These are phyloP conservation scores for Saimiri boliviensis DNA, from an alignment of 2,113 vertebrate genomes.

Conservation along the genomic window DNA sequence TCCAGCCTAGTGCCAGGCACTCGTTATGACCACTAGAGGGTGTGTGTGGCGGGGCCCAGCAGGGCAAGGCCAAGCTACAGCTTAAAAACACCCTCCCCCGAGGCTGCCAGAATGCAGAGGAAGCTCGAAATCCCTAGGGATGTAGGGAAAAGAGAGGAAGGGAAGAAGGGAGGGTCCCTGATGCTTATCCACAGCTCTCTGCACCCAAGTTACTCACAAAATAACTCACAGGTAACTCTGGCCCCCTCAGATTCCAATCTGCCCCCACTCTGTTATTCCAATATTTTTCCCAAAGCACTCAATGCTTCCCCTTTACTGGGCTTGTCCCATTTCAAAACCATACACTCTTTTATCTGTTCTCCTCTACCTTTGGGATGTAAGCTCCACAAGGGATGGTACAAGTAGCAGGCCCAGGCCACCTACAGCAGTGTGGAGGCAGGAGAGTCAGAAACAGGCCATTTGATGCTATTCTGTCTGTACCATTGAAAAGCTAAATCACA, in stretches of 20 bases:
- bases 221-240: background rate
- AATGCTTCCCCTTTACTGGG: background rate
- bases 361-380: background rate
- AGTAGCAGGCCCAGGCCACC: background rate
- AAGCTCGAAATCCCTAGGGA: background rate
- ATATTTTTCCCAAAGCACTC: background rate
- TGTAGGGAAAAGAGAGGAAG: fast-evolving
- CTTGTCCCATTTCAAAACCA: background rate
- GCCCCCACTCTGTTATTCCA: background rate
- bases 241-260: background rate
- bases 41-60: background rate
- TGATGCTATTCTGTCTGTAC: background rate
- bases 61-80: background rate
- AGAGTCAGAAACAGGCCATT: background rate
- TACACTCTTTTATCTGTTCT: background rate
- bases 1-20: background rate
- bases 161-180: background rate
- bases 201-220: background rate
- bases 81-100: background rate
- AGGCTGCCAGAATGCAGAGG: background rate
- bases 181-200: background rate
- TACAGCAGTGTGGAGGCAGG: background rate
- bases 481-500: background rate
- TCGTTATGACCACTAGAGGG: conserved; percentile 55
- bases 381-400: background rate